Evolutionary conservation across 2,888 invertebrate genomes (phyloP), one percentile per base, ranked within the genome.

Genomic region (Meteorus cinctellus): DNA sequence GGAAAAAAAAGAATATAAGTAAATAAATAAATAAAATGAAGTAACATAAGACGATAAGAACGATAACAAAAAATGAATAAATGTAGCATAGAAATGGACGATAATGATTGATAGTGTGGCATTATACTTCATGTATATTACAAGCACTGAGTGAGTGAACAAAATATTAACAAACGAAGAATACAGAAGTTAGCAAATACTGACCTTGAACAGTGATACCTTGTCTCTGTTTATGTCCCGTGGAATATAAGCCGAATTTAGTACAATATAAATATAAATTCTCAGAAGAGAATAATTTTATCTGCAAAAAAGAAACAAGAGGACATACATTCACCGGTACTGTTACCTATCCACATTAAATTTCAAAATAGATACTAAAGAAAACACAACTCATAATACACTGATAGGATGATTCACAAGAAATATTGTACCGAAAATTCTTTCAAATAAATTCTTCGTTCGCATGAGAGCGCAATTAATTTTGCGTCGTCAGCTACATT

Each of bases 401-500:
- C 1, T 41, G 8, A 41, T 41, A 8, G 12, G 12, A 41, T 48
- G 14, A 48, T n/a, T 48, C 0, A 48, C 16, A 1, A 55, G 5
- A 55, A 48, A 55, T n/a, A 19, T 55, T 24, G 10, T 2, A 55
- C 48, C 8, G 6, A 55, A 24, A 55, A n/a, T 55, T 12, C 2
- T 12, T 8, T 1, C 8, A 2, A 12, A 41, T 41, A 41, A 41
- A 2, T 41, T 12, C 3, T 4, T 41, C 12, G 41, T 41, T 41
- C 41, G 12, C 41, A 48, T 48, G 6, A 19, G 19, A 8, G 19
- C 8, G 2, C 8, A 55, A 19, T 55, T 19, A 55, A 55, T 19
- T 55, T 19, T 55, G 55, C 55, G 55, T 55, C 19, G 55, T 55
- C 55, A 55, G 55, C 55, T 19, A 55, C n/a, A 55, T 55, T 55